phyloP scores from a whole-genome alignment of 1,140 invertebrate species.

The Camponotus pennsylvanicus region DNA sequence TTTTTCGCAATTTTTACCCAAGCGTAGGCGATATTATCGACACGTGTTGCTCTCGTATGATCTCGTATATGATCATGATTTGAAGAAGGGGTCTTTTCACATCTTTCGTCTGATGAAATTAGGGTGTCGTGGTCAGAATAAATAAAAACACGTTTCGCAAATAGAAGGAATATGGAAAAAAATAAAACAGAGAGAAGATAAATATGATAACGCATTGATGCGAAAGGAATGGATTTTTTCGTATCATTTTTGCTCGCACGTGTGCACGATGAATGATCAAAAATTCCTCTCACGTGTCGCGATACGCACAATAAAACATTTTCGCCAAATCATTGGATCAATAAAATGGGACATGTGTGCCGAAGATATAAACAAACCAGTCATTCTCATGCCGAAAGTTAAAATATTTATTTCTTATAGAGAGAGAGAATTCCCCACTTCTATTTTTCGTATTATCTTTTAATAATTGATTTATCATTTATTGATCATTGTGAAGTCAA shows the following conservation, averaged over 20 bases:
- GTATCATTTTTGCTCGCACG: neutral
- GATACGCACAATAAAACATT: neutral
- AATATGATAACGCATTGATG: neutral
- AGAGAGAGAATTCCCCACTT: neutral
- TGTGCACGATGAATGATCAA: neutral
- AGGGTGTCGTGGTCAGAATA: neutral
- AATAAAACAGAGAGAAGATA: neutral
- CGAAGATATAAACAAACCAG: neutral
- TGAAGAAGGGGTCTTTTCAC: neutral
- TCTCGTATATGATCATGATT: too few species aligned
- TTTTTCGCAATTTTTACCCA: neutral
- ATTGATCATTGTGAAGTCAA: neutral
- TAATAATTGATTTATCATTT: neutral
- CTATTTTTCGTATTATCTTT: neutral
- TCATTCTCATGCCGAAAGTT: neutral
- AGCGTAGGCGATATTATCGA: neutral
- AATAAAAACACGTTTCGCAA: neutral
- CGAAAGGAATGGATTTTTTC: neutral
- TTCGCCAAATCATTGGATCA: neutral
- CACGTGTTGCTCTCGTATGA: slow-evolving; percentile 18
- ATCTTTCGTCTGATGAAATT: neutral
- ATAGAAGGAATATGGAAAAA: neutral
- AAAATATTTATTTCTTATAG: neutral
- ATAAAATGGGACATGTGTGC: neutral
- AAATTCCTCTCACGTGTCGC: neutral